phyloP scores from a whole-genome alignment of 2,797 vertebrate species.

The Danio choprae region DNA sequence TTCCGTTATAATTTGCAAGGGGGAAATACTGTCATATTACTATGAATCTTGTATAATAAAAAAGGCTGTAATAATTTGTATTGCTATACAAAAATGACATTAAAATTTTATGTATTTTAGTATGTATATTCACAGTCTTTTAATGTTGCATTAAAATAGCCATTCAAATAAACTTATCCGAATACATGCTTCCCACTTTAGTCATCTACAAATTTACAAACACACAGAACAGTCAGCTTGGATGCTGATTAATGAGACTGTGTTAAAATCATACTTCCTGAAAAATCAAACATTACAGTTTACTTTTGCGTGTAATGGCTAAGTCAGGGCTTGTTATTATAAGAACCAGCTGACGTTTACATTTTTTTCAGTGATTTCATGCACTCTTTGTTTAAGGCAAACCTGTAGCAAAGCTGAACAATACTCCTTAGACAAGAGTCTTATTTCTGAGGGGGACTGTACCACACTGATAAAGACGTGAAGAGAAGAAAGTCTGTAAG shows the following conservation, averaged over 20 bases:
- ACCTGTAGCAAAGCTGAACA: conserved; percentile 66
- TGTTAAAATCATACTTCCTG: conserved; percentile 27
- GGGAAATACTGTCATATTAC: no score
- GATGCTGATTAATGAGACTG: conserved; percentile 44
- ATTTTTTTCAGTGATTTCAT: conserved; percentile 37
- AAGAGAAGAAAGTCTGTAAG: not conserved
- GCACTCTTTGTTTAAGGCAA: conserved; percentile 65
- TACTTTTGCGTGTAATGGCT: conserved; percentile 41
- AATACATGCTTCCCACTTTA: not conserved
- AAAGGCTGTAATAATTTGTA: no score
- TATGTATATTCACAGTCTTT: not conserved
- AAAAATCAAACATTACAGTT: conserved; percentile 38
- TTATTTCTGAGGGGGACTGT: conserved; percentile 74
- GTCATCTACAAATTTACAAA: not conserved
- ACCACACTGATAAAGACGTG: conserved; percentile 73
- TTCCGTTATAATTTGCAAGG: not conserved
- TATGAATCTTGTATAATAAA: no score
- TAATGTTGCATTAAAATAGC: not conserved
- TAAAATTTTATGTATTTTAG: not conserved
- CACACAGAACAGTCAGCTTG: not conserved
- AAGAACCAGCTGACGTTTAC: conserved; percentile 55
- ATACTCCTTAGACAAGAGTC: conserved; percentile 70
- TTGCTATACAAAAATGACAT: no score
- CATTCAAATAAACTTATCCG: not conserved
- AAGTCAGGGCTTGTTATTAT: conserved; percentile 55